Conservation (phyloP, 2,888 invertebrate species). For the Ormyrus labotus region DNA sequence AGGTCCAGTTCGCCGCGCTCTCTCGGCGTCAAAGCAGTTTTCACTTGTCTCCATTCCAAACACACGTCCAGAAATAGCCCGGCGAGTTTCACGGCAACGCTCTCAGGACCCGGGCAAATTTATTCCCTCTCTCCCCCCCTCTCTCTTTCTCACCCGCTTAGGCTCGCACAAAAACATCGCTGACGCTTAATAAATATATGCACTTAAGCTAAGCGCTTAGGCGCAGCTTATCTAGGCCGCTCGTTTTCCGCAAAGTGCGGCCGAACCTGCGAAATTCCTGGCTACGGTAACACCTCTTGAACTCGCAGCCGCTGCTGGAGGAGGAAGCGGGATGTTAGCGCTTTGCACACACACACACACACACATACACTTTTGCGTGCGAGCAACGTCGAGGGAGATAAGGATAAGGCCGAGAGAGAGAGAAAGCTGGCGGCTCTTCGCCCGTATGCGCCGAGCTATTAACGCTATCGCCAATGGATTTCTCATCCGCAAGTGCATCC, state of each 20-base stretch:
- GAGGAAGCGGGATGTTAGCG: constrained; percentile 37
- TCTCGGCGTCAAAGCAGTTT: too few relatives aligned
- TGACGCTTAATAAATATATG: constrained; percentile 42
- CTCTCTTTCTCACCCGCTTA: too few relatives aligned
- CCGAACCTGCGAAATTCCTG: constrained; percentile 47
- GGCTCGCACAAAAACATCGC: constrained; percentile 15
- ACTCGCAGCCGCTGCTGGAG: neutral
- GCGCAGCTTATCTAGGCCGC: constrained; percentile 43
- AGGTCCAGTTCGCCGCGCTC: too few relatives aligned
- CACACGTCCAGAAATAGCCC: constrained; percentile 11
- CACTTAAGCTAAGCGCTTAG: constrained; percentile 41
- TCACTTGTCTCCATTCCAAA: neutral
- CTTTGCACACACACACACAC: neutral
- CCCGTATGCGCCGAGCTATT: constrained; percentile 39
- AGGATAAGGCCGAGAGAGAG: constrained; percentile 12
- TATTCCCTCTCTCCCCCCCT: neutral
- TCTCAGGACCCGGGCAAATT: constrained; percentile 17
- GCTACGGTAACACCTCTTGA: constrained; percentile 29
- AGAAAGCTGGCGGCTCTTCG: neutral
- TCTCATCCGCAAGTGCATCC: constrained; percentile 30
- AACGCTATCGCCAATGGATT: constrained; percentile 44
- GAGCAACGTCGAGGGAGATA: constrained; percentile 26
- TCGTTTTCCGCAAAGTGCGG: constrained; percentile 34
- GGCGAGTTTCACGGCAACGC: neutral
- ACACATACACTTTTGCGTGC: neutral